Evolutionary conservation across 2,888 invertebrate genomes (phyloP), one percentile per base, ranked within the genome.

Genomic region (Tuta absoluta): DNA sequence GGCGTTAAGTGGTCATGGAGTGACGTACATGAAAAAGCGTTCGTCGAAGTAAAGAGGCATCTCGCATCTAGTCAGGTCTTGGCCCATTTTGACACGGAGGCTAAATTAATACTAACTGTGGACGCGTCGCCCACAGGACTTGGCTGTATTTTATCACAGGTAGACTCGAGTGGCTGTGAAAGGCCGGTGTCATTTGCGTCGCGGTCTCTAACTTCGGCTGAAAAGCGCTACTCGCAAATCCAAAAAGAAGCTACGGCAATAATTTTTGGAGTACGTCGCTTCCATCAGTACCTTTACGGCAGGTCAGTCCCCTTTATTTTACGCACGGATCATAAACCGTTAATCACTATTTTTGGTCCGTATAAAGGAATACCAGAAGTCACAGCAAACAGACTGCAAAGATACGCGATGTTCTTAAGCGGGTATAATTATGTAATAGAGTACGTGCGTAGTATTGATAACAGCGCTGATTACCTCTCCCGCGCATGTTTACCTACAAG

Each of bases 371-470:
- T 77, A 19, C 76, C 77, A 0, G 75, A 74, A 48, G 67, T 76
- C 0, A 68, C 73, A 0, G 74, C 73, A 0, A 76, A 72, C 51
- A 63, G 76, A 1, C 38, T 74, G 11, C 72, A 74, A 49, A 67
- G 75, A 0, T 74, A 73, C 28, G 74, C 72, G 0, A 65, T 75
- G 49, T 77, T 72, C 56, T 37, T 75, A 38, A 62, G 60, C 0
- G 71, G 65, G 1, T 77, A 75, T 58, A 74, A 75, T 59, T 77
- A 72, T 63, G 57, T 8, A 4, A 74, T 75, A 1, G 70, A 75
- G 53, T 75, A 69, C 14, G 66, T 74, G 14, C 57, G 68, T 1
- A 72, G 69, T 38, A n/a, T 7, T 8, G 11, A 58, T 19, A 58
- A 58, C 21, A 12, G 17, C 23, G 71, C 70, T 0, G 69, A 72